phyloP scores from a whole-genome alignment of 2,888 invertebrate species.

The Leptinotarsa juncta region DNA sequence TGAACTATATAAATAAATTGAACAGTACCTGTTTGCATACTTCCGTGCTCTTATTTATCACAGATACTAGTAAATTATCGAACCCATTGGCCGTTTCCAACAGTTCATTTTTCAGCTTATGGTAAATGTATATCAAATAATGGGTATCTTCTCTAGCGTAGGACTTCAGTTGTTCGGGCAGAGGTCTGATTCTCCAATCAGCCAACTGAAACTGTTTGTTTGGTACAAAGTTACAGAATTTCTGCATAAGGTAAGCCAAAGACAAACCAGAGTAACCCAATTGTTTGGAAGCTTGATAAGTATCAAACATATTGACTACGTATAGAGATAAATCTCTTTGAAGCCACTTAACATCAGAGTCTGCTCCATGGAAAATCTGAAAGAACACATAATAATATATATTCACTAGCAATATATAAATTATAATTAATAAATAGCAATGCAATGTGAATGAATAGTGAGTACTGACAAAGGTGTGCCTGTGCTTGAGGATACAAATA shows the following conservation, averaged over 20 bases:
- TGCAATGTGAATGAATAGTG: too few species aligned
- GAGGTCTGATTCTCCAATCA: slow-evolving; percentile 93
- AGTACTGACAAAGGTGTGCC: too few species aligned
- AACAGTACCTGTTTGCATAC: slow-evolving; percentile 75
- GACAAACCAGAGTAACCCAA: slow-evolving; percentile 79
- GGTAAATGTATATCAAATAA: slow-evolving; percentile 91
- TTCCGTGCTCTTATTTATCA: slow-evolving; percentile 79
- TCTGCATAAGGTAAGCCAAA: slow-evolving; percentile 80
- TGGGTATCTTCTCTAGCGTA: slow-evolving; percentile 97
- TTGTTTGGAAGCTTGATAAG: slow-evolving; percentile 85
- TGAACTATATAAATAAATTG: too few species aligned
- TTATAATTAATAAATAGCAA: too few species aligned
- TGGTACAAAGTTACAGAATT: slow-evolving; percentile 81
- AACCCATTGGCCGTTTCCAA: slow-evolving; percentile 72
- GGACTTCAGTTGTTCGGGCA: slow-evolving; percentile 81
- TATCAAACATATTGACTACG: slow-evolving; percentile 97
- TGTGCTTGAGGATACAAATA: too few species aligned
- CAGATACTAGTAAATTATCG: slow-evolving; percentile 75
- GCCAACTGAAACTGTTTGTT: slow-evolving; percentile 95
- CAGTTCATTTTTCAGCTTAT: slow-evolving; percentile 80
- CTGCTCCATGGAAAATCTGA: slow-evolving; percentile 90
- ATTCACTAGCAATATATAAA: too few species aligned
- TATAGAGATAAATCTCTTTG: slow-evolving; percentile 96
- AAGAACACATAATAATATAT: slow-evolving; percentile 21
- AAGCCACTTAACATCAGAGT: slow-evolving; percentile 90